These are phyloP conservation scores for Papilio xuthus DNA, from an alignment of 1,140 invertebrate species.

Conservation along the genomic window DNA sequence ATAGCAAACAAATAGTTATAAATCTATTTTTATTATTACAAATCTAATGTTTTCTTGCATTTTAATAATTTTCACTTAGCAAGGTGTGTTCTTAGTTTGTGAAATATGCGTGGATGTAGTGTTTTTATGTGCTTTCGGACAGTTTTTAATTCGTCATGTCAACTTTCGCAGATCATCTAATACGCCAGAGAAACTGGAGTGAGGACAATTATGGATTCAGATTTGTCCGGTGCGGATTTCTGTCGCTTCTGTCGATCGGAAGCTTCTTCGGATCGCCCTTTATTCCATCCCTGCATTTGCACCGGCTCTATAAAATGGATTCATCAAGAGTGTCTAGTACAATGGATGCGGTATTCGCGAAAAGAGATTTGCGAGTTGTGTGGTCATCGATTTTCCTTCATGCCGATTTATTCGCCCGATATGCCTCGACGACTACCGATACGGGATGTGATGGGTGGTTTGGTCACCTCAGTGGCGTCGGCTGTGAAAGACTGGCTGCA, in stretches of 20 bases:
- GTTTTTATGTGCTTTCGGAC: conserved; percentile 16
- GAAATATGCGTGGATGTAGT: conserved; percentile 17
- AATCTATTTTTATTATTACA: conserved; percentile 52
- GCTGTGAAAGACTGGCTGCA: conserved; percentile 98
- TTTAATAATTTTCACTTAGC: conserved; percentile 41
- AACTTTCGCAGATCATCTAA: conserved; percentile 63
- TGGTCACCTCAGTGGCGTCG: conserved; percentile 93
- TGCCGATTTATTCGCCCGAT: conserved; percentile 99
- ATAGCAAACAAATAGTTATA: conserved; percentile 57
- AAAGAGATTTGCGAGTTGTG: conserved; percentile 99
- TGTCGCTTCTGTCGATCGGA: conserved; percentile 99
- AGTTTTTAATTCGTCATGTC: conserved; percentile 38
- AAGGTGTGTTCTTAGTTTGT: conserved; percentile 41
- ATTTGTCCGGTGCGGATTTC: conserved; percentile 87
- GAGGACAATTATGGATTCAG: conserved; percentile 75
- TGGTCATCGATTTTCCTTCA: conserved; percentile 98
- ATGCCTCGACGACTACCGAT: conserved; percentile 98
- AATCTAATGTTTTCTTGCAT: conserved; percentile 49
- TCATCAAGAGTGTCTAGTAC: conserved; percentile 95
- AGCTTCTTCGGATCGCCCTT: conserved; percentile 88
- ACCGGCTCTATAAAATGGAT: conserved; percentile 99
- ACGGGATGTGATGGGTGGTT: conserved; percentile 93
- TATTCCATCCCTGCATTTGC: conserved; percentile 99
- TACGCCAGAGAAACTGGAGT: conserved; percentile 71
- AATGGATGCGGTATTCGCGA: conserved; percentile 97